Evolutionary conservation across 2,888 invertebrate genomes (phyloP).

Genomic region (Muscina levida): DNA sequence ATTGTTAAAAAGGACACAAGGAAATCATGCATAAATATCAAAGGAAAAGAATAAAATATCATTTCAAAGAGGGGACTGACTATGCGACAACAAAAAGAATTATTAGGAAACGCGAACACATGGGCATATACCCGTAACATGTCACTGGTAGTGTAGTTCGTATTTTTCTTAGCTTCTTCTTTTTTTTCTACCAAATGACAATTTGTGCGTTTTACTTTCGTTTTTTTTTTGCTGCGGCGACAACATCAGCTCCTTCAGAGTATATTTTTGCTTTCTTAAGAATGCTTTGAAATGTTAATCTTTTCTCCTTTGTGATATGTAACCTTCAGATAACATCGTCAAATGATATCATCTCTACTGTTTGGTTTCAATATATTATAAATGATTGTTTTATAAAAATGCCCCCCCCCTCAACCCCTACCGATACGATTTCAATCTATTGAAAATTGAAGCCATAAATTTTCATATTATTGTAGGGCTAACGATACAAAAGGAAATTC

Average conservation of each 20-base stretch:
- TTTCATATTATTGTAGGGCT: slow-evolving; percentile 40
- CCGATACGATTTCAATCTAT: neutral
- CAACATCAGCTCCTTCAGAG: slow-evolving; percentile 1
- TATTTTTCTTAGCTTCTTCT: too few relatives aligned
- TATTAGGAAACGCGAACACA: slow-evolving; percentile 16
- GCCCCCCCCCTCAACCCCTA: neutral
- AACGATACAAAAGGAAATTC: slow-evolving; percentile 38
- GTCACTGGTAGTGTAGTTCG: slow-evolving; percentile 53
- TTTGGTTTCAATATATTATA: neutral
- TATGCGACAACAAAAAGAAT: slow-evolving; percentile 20
- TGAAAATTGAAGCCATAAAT: slow-evolving; percentile 50
- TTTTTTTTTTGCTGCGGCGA: too few relatives aligned
- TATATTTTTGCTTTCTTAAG: slow-evolving; percentile 26
- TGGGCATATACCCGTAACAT: slow-evolving; percentile 31
- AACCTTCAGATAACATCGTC: slow-evolving; percentile 43
- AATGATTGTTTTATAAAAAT: slow-evolving; percentile 40
- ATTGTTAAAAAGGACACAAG: slow-evolving; percentile 31
- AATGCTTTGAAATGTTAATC: slow-evolving; percentile 65
- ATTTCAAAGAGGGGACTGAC: slow-evolving; percentile 14
- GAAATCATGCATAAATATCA: slow-evolving; percentile 64
- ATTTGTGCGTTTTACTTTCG: slow-evolving; percentile 41
- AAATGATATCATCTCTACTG: slow-evolving; percentile 11
- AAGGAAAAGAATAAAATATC: slow-evolving; percentile 48
- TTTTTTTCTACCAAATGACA: slow-evolving; percentile 23
- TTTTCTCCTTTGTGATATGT: slow-evolving; percentile 57